These are phyloP conservation scores for Heloderma charlesbogerti DNA, from an alignment of 2,113 vertebrate species.

Conservation along the genomic window DNA sequence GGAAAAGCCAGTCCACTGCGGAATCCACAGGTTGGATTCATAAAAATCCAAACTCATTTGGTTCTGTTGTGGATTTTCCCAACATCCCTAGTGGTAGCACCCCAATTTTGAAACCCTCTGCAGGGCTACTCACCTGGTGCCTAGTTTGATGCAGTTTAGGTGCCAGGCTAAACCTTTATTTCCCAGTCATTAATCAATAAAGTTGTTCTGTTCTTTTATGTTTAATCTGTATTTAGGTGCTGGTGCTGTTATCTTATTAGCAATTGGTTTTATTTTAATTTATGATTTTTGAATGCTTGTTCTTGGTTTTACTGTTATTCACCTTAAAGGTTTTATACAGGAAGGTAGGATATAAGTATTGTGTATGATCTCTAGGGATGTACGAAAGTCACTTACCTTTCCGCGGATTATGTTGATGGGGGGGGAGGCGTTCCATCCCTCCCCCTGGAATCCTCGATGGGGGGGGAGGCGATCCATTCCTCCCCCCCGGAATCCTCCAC, in stretches of 20 bases:
- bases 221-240: not conserved
- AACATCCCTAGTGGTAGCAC: not conserved
- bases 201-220: not conserved
- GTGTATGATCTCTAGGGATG: not conserved
- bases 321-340: not conserved
- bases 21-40: no score
- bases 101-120: not conserved
- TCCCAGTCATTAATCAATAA: not conserved
- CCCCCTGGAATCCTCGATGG: no score
- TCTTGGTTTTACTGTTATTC: not conserved
- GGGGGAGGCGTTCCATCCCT: no score
- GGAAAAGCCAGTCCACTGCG: no score
- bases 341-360: not conserved
- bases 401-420: no score
- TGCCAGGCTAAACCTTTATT: not conserved
- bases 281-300: not conserved
- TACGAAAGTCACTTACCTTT: no score
- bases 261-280: not conserved
- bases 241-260: not conserved
- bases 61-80: no score
- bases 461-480: no score
- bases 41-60: no score
- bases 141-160: not conserved
- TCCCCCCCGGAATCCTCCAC: no score
- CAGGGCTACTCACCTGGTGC: not conserved